Percentiles rank a stretch among this genome's conserved stretches.
Evolutionary conservation across 2,113 vertebrate genomes (phyloP).

Genomic region (Hippoglossus stenolepis): DNA sequence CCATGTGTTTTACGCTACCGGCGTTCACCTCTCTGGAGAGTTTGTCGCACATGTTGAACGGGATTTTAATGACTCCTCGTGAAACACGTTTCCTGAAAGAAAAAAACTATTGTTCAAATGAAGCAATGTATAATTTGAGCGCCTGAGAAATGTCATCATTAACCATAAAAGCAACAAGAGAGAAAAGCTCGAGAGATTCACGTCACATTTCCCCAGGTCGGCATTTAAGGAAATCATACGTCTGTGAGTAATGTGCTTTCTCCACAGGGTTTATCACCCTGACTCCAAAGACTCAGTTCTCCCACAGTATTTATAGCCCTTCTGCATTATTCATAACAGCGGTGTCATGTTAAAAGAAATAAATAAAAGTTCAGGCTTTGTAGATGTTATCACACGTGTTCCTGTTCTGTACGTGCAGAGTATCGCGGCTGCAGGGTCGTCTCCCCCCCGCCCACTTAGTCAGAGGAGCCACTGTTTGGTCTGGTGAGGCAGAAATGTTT

Average conservation of each 20-base stretch:
- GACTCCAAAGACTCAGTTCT: not conserved
- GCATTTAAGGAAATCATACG: constrained; percentile 15
- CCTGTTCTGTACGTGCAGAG: not conserved
- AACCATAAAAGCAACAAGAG: constrained; percentile 33
- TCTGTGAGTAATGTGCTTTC: constrained; percentile 51
- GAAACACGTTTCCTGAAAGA: constrained; percentile 43
- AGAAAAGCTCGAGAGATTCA: constrained; percentile 49
- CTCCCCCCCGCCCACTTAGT: too few relatives aligned
- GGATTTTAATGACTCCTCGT: constrained; percentile 49
- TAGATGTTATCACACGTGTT: constrained; percentile 32
- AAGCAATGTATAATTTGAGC: constrained; percentile 48
- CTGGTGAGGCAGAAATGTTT: not conserved
- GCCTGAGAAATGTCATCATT: constrained; percentile 37
- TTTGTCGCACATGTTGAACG: constrained; percentile 35
- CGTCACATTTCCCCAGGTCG: constrained; percentile 36
- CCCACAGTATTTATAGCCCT: constrained; percentile 34
- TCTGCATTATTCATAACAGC: constrained; percentile 48
- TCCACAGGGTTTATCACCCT: constrained; percentile 23
- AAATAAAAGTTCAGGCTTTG: constrained; percentile 17
- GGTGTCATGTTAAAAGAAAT: constrained; percentile 22
- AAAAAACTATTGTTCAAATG: constrained; percentile 51
- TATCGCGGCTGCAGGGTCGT: too few relatives aligned
- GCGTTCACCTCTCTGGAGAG: constrained; percentile 20
- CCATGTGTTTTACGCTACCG: constrained; percentile 44
- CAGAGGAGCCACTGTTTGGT: too few relatives aligned